phyloP scores from a whole-genome alignment of 1,140 invertebrate genomes.

The Schlechtendalia chinensis region DNA sequence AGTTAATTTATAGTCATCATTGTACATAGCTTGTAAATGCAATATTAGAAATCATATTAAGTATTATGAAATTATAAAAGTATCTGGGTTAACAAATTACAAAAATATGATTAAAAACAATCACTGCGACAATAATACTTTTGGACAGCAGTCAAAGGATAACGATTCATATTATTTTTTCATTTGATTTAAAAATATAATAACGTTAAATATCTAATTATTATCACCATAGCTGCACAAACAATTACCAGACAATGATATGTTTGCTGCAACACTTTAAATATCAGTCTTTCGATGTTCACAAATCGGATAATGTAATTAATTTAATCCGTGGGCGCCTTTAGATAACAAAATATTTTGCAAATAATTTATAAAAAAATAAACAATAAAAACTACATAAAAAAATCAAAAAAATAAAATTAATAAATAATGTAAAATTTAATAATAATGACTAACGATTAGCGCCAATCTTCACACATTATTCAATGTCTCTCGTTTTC shows the following conservation, averaged over 20 bases:
- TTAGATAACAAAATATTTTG: conserved; percentile 43
- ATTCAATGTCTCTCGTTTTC: not conserved
- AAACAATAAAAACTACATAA: conserved; percentile 47
- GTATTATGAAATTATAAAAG: conserved; percentile 36
- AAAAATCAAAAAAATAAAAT: too few species aligned
- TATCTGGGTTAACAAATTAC: conserved; percentile 34
- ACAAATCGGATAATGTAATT: conserved; percentile 40
- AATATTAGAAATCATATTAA: conserved; percentile 29
- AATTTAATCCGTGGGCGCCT: conserved; percentile 42
- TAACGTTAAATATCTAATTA: conserved; percentile 47
- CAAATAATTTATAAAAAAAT: conserved; percentile 46
- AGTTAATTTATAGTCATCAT: not conserved
- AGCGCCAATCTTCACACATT: not conserved
- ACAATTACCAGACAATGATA: conserved; percentile 30
- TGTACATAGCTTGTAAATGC: not conserved
- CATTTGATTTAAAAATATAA: conserved; percentile 46
- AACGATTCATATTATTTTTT: conserved; percentile 44
- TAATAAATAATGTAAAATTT: conserved; percentile 40
- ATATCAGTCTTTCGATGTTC: conserved; percentile 49
- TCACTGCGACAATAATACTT: conserved; percentile 46
- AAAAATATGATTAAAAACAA: conserved; percentile 46
- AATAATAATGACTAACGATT: conserved; percentile 47
- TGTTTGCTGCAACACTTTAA: conserved; percentile 46
- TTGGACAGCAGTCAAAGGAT: conserved; percentile 45
- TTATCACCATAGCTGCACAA: conserved; percentile 48